A percentile compares a stretch with the other conserved stretches of the same genome.
phyloP scores from a whole-genome alignment of 1,140 invertebrate genomes.

The Ectropis grisescens region DNA sequence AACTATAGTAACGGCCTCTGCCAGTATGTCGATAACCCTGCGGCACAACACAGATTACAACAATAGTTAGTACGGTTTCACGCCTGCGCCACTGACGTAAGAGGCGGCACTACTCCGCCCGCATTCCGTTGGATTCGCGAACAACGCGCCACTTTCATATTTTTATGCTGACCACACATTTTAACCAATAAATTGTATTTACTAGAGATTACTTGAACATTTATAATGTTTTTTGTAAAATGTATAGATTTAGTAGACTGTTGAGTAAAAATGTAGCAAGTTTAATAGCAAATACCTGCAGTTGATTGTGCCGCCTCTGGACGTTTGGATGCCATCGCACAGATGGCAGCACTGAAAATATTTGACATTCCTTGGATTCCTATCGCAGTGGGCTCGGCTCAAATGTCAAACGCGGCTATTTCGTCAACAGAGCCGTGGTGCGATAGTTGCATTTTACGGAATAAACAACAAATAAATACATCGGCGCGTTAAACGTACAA shows the following conservation, averaged over 20 bases:
- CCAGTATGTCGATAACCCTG: slow-evolving; percentile 67
- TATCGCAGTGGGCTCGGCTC: slow-evolving; percentile 66
- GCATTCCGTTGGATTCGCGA: slow-evolving; percentile 51
- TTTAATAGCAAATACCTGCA: too few species aligned
- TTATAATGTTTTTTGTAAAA: too few species aligned
- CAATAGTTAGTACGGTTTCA: too few species aligned
- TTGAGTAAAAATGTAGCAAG: too few species aligned
- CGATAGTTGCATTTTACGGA: slow-evolving; percentile 66
- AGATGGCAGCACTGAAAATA: slow-evolving; percentile 69
- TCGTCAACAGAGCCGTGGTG: slow-evolving; percentile 68
- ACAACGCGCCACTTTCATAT: slow-evolving; percentile 30
- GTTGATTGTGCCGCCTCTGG: slow-evolving; percentile 47
- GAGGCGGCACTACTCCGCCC: slow-evolving; percentile 44
- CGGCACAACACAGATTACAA: too few species aligned
- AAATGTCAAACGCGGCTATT: slow-evolving; percentile 72
- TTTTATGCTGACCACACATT: slow-evolving; percentile 2
- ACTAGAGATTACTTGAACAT: too few species aligned
- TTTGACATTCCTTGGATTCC: slow-evolving; percentile 69
- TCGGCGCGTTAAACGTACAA: slow-evolving; percentile 45
- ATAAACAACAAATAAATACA: slow-evolving; percentile 59
- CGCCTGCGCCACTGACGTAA: slow-evolving; percentile 53
- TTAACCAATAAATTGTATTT: too few species aligned
- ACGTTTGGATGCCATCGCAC: slow-evolving; percentile 38
- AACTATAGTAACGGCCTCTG: too few species aligned
- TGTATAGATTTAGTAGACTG: too few species aligned